Conservation (phyloP, 1,140 invertebrate species). For the Drosophila mauritiana region DNA sequence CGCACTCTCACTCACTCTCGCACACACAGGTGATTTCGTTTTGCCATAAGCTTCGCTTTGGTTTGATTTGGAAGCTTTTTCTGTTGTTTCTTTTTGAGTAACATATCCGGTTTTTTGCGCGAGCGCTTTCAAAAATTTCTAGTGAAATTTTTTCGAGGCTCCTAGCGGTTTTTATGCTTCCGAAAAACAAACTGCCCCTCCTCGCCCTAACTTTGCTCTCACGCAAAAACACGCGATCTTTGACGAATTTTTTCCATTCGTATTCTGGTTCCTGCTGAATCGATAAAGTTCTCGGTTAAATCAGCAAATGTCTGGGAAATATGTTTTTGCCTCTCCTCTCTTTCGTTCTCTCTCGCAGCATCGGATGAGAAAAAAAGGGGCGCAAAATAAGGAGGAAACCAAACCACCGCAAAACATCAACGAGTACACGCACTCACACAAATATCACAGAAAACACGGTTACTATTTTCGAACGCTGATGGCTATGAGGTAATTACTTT, state of each 20-base stretch:
- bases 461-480: slow-evolving; percentile 32
- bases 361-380: slow-evolving; percentile 20
- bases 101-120: slow-evolving; percentile 79
- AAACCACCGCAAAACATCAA: slow-evolving; percentile 43
- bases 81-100: slow-evolving; percentile 42
- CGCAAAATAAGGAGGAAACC: slow-evolving; percentile 10
- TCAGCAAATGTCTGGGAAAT: slow-evolving; percentile 36
- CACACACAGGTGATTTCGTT: slow-evolving; percentile 65
- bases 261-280: slow-evolving; percentile 51
- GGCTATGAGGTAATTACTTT: slow-evolving; percentile 39
- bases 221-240: slow-evolving; percentile 58
- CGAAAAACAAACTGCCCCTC: slow-evolving; percentile 14
- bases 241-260: slow-evolving; percentile 16
- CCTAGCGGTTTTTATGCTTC: slow-evolving; percentile 35
- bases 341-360: slow-evolving; percentile 28
- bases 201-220: slow-evolving; percentile 11
- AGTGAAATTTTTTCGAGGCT: slow-evolving; percentile 66
- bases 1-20: slow-evolving; percentile 37
- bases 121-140: slow-evolving; percentile 79
- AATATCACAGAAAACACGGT: slow-evolving; percentile 35
- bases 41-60: slow-evolving; percentile 60
- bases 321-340: slow-evolving; percentile 2
- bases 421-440: slow-evolving; percentile 36
- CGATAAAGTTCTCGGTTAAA: slow-evolving; percentile 60
- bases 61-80: slow-evolving; percentile 46